A percentile compares a stretch with the other conserved stretches of the same genome.
These are phyloP conservation scores for Mus caroli DNA, from an alignment of 2,797 vertebrate species.

Conservation along the genomic window DNA sequence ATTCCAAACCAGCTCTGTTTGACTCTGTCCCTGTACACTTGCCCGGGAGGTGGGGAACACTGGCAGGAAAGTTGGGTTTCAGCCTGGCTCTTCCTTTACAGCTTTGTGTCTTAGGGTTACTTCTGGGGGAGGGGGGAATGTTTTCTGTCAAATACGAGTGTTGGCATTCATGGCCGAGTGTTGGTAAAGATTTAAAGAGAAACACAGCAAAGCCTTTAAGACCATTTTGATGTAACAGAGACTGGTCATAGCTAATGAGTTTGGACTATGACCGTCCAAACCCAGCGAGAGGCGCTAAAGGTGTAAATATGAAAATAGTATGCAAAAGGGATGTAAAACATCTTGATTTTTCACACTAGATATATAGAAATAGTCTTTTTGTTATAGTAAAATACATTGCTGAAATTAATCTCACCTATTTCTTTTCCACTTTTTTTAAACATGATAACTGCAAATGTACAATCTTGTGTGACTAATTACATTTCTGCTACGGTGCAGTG, in stretches of 20 bases:
- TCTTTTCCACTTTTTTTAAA: constrained; percentile 12
- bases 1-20: not conserved
- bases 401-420: constrained; percentile 50
- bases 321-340: constrained; percentile 40
- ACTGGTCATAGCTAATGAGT: not conserved
- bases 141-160: constrained; percentile 11
- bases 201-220: not conserved
- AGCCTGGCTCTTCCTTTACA: not conserved
- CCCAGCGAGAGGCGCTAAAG: not conserved
- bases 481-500: not conserved
- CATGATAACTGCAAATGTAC: constrained; percentile 30
- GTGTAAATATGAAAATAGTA: not conserved
- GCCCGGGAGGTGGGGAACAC: not conserved
- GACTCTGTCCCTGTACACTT: not conserved
- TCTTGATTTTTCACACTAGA: not conserved
- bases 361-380: constrained; percentile 30
- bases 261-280: not conserved
- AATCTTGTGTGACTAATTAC: constrained; percentile 14
- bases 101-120: not conserved
- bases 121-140: not conserved
- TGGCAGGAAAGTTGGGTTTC: not conserved
- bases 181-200: constrained; percentile 26
- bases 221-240: not conserved
- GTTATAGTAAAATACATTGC: constrained; percentile 5
- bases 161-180: not conserved